A percentile compares a stretch with the other conserved stretches of the same genome.
Evolutionary conservation across 2,797 vertebrate species (phyloP).

Genomic region (Liasis olivaceus): DNA sequence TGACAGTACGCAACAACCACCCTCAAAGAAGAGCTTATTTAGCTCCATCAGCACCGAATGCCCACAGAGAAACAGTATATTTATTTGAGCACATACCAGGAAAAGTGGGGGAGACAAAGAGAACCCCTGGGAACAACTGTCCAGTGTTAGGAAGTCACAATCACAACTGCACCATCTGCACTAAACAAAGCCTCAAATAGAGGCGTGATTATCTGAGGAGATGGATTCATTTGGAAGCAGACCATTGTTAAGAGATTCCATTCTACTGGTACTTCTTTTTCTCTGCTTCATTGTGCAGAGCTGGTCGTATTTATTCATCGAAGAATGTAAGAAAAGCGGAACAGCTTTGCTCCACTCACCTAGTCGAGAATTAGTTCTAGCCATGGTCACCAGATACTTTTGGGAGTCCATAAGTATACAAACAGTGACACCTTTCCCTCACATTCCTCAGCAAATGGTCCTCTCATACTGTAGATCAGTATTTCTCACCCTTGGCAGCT

Average conservation of each 20-base stretch:
- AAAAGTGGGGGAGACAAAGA: background rate
- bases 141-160: background rate
- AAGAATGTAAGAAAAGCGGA: background rate
- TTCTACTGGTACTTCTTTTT: background rate
- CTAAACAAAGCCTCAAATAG: background rate
- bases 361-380: background rate
- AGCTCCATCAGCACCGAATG: background rate
- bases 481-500: background rate
- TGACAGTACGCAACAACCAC: background rate
- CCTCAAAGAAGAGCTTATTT: background rate
- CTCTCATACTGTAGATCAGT: background rate
- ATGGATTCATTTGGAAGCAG: background rate
- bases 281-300: background rate
- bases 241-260: background rate
- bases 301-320: background rate
- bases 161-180: background rate
- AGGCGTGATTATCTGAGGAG: background rate
- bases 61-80: background rate
- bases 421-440: background rate
- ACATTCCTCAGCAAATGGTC: background rate
- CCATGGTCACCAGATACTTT: background rate
- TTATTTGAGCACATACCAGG: background rate
- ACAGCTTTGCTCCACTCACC: background rate
- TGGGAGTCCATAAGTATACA: background rate
- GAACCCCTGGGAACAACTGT: background rate